A percentile compares a stretch with the other conserved stretches of the same genome.
Evolutionary conservation across 2,797 vertebrate species (phyloP).

Genomic region (Prunella strophiata): DNA sequence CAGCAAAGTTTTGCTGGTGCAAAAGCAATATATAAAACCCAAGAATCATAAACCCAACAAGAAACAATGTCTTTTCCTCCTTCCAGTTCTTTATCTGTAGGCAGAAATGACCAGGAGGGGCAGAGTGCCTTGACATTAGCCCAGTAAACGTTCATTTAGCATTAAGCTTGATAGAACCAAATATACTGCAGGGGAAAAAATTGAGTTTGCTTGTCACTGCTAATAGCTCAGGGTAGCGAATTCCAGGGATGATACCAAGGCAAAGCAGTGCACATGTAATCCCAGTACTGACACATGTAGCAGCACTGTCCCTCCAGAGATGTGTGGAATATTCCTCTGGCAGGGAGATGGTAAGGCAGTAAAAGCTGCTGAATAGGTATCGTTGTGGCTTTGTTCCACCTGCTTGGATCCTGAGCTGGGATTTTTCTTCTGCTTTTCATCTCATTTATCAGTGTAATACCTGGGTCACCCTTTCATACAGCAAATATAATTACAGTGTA

Average conservation of each 20-base stretch:
- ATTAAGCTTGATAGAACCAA: background rate
- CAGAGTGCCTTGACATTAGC: background rate
- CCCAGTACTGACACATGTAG: fast-evolving
- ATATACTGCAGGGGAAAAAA: background rate
- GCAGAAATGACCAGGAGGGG: background rate
- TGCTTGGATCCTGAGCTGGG: background rate
- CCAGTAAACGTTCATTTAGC: background rate
- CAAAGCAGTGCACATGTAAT: background rate
- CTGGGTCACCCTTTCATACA: background rate
- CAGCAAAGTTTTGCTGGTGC: background rate
- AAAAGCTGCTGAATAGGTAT: background rate
- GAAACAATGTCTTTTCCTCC: background rate
- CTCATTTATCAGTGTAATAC: constrained; percentile 22
- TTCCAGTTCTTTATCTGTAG: background rate
- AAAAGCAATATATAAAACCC: background rate
- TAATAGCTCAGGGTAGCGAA: background rate
- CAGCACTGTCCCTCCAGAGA: background rate
- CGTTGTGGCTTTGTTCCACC: background rate
- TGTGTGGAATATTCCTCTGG: background rate
- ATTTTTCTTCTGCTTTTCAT: constrained; percentile 29
- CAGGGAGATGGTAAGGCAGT: background rate
- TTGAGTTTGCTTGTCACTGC: background rate
- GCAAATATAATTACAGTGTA: constrained; percentile 39
- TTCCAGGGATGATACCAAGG: background rate
- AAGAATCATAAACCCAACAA: background rate